These are phyloP conservation scores for Bagarius yarrelli DNA, from an alignment of 2,113 vertebrate species.

Conservation along the genomic window DNA sequence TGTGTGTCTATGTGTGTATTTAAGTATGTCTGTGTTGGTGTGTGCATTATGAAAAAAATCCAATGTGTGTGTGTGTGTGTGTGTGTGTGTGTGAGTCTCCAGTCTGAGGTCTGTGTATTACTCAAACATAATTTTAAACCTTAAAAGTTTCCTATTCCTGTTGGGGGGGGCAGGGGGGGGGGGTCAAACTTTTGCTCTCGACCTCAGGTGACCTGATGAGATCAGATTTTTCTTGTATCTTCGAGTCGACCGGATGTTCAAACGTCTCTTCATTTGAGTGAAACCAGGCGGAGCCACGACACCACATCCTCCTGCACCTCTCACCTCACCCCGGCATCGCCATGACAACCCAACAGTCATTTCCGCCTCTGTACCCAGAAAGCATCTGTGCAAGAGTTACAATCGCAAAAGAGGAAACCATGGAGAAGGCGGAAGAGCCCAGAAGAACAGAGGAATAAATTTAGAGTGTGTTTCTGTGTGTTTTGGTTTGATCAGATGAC, in stretches of 20 bases:
- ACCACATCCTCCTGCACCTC: slow-evolving; percentile 58
- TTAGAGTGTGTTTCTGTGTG: slow-evolving; percentile 34
- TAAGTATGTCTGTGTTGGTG: no score
- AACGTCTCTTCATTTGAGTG: background rate
- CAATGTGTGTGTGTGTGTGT: no score
- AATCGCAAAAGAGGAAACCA: slow-evolving; percentile 45
- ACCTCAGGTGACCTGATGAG: background rate
- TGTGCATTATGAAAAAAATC: no score
- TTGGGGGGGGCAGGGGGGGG: background rate
- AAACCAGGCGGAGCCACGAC: slow-evolving; percentile 24
- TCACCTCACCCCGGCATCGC: slow-evolving; percentile 16
- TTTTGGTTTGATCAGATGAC: background rate
- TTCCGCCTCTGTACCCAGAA: slow-evolving; percentile 52
- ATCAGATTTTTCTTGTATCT: background rate
- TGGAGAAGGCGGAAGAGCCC: slow-evolving; percentile 45
- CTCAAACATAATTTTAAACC: no score
- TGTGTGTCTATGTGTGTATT: background rate
- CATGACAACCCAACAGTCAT: slow-evolving; percentile 44
- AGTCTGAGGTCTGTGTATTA: no score
- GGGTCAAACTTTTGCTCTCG: background rate
- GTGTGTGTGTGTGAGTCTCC: no score
- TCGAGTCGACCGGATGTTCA: slow-evolving; percentile 44
- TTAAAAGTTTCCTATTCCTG: no score
- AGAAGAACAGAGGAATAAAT: slow-evolving; percentile 20
- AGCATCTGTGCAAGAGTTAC: slow-evolving; percentile 31